phyloP scores from a whole-genome alignment of 2,797 vertebrate genomes.

The Antennarius maculatus region DNA sequence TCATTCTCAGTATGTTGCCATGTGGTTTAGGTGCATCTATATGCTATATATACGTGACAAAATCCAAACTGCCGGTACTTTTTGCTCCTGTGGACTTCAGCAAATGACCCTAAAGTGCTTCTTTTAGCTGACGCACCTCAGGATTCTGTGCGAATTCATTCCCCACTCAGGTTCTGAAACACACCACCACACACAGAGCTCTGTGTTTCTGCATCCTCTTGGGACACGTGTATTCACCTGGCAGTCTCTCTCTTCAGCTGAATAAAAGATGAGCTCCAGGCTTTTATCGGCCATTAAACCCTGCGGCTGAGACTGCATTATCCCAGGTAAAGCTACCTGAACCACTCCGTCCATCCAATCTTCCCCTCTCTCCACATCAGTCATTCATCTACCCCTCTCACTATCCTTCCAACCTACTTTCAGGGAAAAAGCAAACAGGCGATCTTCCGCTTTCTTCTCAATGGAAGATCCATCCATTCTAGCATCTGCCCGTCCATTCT shows the following conservation, averaged over 20 bases:
- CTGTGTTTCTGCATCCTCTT: conserved; percentile 63
- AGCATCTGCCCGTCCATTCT: conserved; percentile 60
- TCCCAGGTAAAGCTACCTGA: conserved; percentile 79
- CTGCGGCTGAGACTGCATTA: conserved; percentile 63
- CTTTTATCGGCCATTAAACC: conserved; percentile 86
- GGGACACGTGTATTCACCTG: conserved; percentile 78
- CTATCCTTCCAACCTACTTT: conserved; percentile 71
- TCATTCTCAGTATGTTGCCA: conserved; percentile 26
- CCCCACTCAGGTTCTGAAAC: conserved; percentile 44
- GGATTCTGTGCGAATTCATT: conserved; percentile 64
- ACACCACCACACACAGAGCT: conserved; percentile 30
- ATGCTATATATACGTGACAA: conserved; percentile 33
- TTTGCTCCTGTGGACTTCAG: conserved; percentile 51
- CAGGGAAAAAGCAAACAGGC: conserved; percentile 70
- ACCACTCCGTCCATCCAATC: conserved; percentile 64
- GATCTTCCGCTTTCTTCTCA: conserved; percentile 79
- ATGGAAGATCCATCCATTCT: conserved; percentile 72
- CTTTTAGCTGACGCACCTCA: conserved; percentile 53
- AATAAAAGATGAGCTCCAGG: conserved; percentile 83
- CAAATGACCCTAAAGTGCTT: conserved; percentile 67
- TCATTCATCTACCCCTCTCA: conserved; percentile 73
- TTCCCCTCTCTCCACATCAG: conserved; percentile 50
- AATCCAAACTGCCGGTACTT: conserved; percentile 36
- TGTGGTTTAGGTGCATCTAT: conserved; percentile 28
- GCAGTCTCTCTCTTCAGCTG: conserved; percentile 65